Evolutionary conservation across 2,797 vertebrate genomes (phyloP).

Genomic region (Morelia viridis): DNA sequence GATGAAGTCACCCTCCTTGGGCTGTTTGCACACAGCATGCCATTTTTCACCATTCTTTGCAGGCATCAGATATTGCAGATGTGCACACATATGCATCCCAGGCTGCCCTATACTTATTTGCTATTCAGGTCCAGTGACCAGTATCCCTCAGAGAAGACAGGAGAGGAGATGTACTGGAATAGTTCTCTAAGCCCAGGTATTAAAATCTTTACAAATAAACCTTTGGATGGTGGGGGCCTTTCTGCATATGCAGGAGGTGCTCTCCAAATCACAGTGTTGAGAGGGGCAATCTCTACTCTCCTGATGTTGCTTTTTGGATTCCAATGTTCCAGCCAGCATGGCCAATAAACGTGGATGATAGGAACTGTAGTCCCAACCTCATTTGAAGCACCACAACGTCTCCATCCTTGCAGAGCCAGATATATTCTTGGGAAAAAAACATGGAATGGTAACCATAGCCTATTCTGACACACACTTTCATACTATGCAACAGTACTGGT

Average conservation of each 20-base stretch:
- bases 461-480: neutral
- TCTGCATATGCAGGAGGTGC: neutral
- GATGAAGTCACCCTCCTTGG: neutral
- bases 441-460: neutral
- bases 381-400: neutral
- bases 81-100: neutral
- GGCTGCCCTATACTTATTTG: slow-evolving; percentile 3
- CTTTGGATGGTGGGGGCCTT: neutral
- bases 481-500: neutral
- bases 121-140: neutral
- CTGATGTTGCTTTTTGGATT: neutral
- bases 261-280: neutral
- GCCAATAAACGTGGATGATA: neutral
- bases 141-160: neutral
- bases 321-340: neutral
- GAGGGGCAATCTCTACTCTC: neutral
- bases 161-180: neutral
- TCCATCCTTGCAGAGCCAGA: neutral
- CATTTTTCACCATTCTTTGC: neutral
- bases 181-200: neutral
- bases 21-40: neutral
- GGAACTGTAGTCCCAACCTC: neutral
- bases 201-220: neutral
- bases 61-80: neutral
- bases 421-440: neutral